Evolutionary conservation across 2,113 vertebrate species (phyloP).

Genomic region (Empidonax alnorum): DNA sequence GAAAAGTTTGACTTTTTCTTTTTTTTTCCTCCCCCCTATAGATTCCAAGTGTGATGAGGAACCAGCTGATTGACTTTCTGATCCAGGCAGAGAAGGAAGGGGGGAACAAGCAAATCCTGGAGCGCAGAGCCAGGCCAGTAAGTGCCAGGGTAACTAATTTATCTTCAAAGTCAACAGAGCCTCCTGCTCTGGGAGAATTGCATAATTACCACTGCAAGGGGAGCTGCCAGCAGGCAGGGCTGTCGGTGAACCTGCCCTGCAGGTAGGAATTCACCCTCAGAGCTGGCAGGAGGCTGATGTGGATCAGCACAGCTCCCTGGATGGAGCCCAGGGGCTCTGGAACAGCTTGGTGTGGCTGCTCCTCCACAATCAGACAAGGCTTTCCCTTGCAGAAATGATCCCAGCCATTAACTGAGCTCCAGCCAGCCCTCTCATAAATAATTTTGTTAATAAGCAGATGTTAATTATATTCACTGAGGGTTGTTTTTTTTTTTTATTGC

Average conservation of each 20-base stretch:
- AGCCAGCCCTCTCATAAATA: neutral
- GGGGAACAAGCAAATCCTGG: neutral
- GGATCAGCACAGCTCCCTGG: neutral
- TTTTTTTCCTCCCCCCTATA: too few species aligned
- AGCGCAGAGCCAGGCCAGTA: neutral
- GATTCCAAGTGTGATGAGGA: neutral
- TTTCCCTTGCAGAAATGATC: neutral
- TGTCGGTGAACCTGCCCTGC: neutral
- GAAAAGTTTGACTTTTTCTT: neutral
- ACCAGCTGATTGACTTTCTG: neutral
- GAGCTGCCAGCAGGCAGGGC: neutral
- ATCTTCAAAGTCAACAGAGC: neutral
- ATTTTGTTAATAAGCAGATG: neutral
- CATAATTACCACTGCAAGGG: neutral
- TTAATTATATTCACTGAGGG: neutral
- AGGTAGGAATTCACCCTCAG: neutral
- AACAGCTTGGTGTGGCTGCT: neutral
- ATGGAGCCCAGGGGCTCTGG: neutral
- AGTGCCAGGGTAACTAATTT: neutral
- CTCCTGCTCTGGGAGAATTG: neutral
- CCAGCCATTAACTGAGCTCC: neutral
- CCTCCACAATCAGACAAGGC: neutral
- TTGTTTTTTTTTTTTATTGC: too few species aligned
- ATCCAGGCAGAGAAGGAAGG: neutral
- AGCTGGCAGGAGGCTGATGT: neutral